Percentiles rank a stretch among this genome's conserved stretches.
phyloP scores from a whole-genome alignment of 2,888 invertebrate genomes.

The Allophyes oxyacanthae region DNA sequence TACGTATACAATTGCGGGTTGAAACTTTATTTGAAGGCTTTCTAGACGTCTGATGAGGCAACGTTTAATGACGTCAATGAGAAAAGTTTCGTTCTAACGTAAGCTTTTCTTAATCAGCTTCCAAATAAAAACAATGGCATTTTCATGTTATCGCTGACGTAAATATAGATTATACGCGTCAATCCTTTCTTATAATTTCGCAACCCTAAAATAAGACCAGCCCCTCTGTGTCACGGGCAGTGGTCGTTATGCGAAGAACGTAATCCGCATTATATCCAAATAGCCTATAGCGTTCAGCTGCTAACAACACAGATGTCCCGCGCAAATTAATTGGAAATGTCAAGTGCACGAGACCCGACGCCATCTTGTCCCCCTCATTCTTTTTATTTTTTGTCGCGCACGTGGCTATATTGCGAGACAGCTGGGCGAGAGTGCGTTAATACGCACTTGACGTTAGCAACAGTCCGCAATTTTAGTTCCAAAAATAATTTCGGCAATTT shows the following conservation, averaged over 20 bases:
- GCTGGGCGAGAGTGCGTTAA: conserved; percentile 79
- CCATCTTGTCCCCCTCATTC: conserved; percentile 79
- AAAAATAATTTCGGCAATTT: conserved; percentile 40
- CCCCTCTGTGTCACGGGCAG: conserved; percentile 54
- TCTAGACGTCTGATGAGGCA: conserved; percentile 24
- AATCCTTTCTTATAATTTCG: conserved; percentile 27
- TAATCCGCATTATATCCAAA: conserved; percentile 81
- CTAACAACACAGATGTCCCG: conserved; percentile 87
- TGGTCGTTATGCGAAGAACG: conserved; percentile 67
- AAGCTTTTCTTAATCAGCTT: conserved; percentile 23
- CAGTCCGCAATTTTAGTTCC: conserved; percentile 38
- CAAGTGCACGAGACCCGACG: conserved; percentile 82
- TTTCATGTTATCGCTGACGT: conserved; percentile 32
- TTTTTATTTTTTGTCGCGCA: conserved; percentile 82
- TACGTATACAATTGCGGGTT: not conserved
- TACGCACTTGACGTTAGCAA: conserved; percentile 71
- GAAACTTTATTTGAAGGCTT: not conserved
- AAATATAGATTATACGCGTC: conserved; percentile 13
- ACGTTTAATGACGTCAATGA: conserved; percentile 39
- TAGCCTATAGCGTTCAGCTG: conserved; percentile 82
- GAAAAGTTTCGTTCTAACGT: conserved; percentile 9
- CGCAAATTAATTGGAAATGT: conserved; percentile 89
- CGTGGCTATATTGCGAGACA: conserved; percentile 85
- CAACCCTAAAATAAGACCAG: conserved; percentile 50
- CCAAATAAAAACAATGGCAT: conserved; percentile 2